A percentile compares a stretch with the other conserved stretches of the same genome.
Evolutionary conservation across 2,888 invertebrate species (phyloP).

Genomic region (Piscicola geometra): DNA sequence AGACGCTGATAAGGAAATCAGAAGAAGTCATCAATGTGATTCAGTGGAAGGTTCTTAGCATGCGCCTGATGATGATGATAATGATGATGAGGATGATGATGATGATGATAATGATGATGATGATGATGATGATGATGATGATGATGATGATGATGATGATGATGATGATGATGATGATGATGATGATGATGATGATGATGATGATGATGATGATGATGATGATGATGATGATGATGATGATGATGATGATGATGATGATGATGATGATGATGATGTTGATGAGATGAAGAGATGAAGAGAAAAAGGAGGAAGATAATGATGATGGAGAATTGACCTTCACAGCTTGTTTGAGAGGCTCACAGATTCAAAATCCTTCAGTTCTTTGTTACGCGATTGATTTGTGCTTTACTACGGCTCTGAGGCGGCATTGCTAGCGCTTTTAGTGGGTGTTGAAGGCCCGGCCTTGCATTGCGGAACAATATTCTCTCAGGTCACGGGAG

Average conservation of each 20-base stretch:
- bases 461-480: too few relatives aligned
- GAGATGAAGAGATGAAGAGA: neutral
- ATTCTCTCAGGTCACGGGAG: too few relatives aligned
- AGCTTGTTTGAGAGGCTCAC: too few relatives aligned
- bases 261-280: conserved; percentile 21
- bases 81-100: neutral
- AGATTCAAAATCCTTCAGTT: too few relatives aligned
- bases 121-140: conserved; percentile 37
- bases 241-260: conserved; percentile 25
- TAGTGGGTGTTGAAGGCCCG: too few relatives aligned
- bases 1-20: neutral
- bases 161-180: conserved; percentile 20
- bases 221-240: conserved; percentile 26
- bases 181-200: conserved; percentile 21
- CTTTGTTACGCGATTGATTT: too few relatives aligned
- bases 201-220: conserved; percentile 12
- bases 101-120: conserved; percentile 1
- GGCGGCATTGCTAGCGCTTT: too few relatives aligned
- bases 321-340: too few relatives aligned
- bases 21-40: neutral
- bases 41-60: neutral
- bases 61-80: neutral
- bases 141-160: conserved; percentile 27
- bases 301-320: neutral
- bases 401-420: too few relatives aligned